These are phyloP conservation scores for Sympetrum striolatum DNA, from an alignment of 2,888 invertebrate species.

Conservation along the genomic window DNA sequence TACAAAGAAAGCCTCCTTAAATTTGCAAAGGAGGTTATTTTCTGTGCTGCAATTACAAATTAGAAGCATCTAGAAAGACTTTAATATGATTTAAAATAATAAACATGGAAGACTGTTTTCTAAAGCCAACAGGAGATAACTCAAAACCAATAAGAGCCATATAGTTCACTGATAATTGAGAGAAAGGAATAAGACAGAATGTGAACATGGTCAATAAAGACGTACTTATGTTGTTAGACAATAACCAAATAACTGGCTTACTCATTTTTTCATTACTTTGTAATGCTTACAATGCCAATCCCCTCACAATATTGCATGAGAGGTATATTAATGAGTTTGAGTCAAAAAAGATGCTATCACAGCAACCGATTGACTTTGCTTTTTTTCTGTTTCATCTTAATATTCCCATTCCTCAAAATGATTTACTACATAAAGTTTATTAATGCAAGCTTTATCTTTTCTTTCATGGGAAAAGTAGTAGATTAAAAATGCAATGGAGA, in stretches of 20 bases:
- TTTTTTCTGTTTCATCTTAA: not conserved
- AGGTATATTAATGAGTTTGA: slow-evolving; percentile 10
- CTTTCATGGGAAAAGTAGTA: slow-evolving; percentile 16
- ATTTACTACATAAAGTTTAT: not conserved
- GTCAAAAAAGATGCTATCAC: slow-evolving; percentile 16
- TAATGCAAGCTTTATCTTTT: slow-evolving; percentile 8
- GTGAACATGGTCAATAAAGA: slow-evolving; percentile 24
- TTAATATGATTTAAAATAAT: slow-evolving; percentile 18
- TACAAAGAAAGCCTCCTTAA: slow-evolving; percentile 30
- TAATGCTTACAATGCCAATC: not conserved
- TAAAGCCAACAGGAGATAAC: slow-evolving; percentile 15
- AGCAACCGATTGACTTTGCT: not conserved
- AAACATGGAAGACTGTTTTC: slow-evolving; percentile 39
- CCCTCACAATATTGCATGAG: slow-evolving; percentile 26
- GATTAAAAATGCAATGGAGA: not conserved
- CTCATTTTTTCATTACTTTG: not conserved
- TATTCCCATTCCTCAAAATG: not conserved
- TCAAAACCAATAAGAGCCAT: not conserved
- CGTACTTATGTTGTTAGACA: slow-evolving; percentile 39
- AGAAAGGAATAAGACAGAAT: not conserved
- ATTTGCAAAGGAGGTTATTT: slow-evolving; percentile 23
- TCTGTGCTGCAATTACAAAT: slow-evolving; percentile 35
- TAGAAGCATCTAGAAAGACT: slow-evolving; percentile 33
- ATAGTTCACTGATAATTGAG: slow-evolving; percentile 8
- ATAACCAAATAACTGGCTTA: slow-evolving; percentile 37